A percentile compares a stretch with the other conserved stretches of the same genome.
Evolutionary conservation across 2,797 vertebrate genomes (phyloP).

Genomic region (Staurois parvus): DNA sequence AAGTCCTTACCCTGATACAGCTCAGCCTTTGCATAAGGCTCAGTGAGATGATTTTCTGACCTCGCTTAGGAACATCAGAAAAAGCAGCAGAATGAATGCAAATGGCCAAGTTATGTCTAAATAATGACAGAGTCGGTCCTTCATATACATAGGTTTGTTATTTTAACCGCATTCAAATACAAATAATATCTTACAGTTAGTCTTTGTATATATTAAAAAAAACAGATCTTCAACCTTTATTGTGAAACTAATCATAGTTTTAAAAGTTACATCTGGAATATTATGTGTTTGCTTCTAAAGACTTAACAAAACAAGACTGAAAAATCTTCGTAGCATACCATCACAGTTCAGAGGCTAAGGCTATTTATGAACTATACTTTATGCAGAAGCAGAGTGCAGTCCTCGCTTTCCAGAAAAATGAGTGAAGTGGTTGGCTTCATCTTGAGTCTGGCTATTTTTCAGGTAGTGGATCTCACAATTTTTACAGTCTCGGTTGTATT

Average conservation of each 20-base stretch:
- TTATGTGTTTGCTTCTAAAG: neutral
- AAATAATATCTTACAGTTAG: slow-evolving; percentile 18
- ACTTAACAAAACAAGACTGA: neutral
- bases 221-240: slow-evolving; percentile 3
- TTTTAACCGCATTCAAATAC: slow-evolving; percentile 7
- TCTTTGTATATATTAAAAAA: slow-evolving; percentile 21
- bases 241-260: neutral
- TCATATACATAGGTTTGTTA: slow-evolving; percentile 1
- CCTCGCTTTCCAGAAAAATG: slow-evolving; percentile 84
- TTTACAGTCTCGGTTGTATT: slow-evolving; percentile 90
- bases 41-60: slow-evolving; percentile 1
- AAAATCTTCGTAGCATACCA: neutral
- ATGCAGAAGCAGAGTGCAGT: slow-evolving; percentile 91
- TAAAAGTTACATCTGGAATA: neutral
- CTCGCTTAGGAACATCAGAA: slow-evolving; percentile 48
- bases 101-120: slow-evolving; percentile 16
- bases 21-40: slow-evolving; percentile 30
- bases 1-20: slow-evolving; percentile 54
- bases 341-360: slow-evolving; percentile 44
- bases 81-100: slow-evolving; percentile 55
- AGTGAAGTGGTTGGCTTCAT: slow-evolving; percentile 72
- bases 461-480: slow-evolving; percentile 91
- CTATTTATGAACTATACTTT: slow-evolving; percentile 77
- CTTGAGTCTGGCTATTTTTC: slow-evolving; percentile 80
- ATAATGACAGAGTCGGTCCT: neutral